These are phyloP conservation scores for Masticophis lateralis DNA, from an alignment of 2,797 vertebrate species.

Conservation along the genomic window DNA sequence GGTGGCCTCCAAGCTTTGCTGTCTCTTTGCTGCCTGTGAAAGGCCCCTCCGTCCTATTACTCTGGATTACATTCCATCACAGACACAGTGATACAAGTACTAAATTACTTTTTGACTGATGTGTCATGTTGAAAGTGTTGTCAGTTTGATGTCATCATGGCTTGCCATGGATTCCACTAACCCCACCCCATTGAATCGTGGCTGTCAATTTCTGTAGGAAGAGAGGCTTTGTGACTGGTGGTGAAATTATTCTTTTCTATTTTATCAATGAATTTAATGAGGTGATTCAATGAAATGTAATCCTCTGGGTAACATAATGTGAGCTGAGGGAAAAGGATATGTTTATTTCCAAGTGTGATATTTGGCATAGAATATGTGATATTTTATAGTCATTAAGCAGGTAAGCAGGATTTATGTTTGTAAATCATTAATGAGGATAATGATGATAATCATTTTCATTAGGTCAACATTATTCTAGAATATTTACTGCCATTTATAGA, in stretches of 20 bases:
- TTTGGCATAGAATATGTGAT: slow-evolving; percentile 65
- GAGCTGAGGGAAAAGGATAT: slow-evolving; percentile 60
- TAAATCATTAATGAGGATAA: slow-evolving; percentile 37
- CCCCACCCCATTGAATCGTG: background rate
- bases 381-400: slow-evolving; percentile 53
- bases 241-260: background rate
- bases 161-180: background rate
- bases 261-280: slow-evolving; percentile 69
- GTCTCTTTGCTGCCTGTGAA: no score
- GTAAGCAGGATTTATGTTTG: slow-evolving; percentile 50
- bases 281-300: slow-evolving; percentile 64
- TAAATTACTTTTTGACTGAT: background rate
- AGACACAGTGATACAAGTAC: background rate
- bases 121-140: background rate
- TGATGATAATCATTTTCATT: slow-evolving; percentile 49
- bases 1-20: no score
- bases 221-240: background rate
- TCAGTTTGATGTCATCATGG: background rate
- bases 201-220: background rate
- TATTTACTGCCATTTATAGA: slow-evolving; percentile 18
- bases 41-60: no score
- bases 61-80: no score
- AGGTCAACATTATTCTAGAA: slow-evolving; percentile 19
- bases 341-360: slow-evolving; percentile 60
- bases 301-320: slow-evolving; percentile 57